A percentile compares a stretch with the other conserved stretches of the same genome.
These are phyloP conservation scores for Merluccius polli DNA, from an alignment of 2,797 vertebrate genomes.

Conservation along the genomic window DNA sequence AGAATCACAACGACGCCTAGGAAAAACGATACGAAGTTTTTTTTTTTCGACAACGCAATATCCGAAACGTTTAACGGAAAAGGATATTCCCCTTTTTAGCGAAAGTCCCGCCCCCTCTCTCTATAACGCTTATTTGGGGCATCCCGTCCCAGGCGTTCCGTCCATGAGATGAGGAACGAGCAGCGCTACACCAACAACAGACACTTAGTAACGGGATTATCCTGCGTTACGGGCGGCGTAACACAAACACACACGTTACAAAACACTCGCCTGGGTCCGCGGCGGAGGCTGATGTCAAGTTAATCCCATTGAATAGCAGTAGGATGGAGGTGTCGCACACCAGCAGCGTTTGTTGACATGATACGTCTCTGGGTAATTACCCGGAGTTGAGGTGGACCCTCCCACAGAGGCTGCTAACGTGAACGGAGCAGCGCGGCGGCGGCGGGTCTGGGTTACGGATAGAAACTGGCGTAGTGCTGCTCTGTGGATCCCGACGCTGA, in stretches of 20 bases:
- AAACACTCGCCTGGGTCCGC: not conserved
- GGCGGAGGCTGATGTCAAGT: constrained; percentile 42
- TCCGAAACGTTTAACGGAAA: not conserved
- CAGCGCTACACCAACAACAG: constrained; percentile 59
- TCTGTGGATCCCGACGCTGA: not conserved
- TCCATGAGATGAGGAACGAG: not conserved
- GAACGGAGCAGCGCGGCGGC: not conserved
- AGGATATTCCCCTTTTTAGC: not conserved
- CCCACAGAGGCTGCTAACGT: not conserved
- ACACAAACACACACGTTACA: constrained; percentile 44
- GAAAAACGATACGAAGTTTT: not conserved
- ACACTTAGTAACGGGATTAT: constrained; percentile 34
- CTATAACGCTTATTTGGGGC: not conserved
- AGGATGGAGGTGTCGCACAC: constrained; percentile 25
- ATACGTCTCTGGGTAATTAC: constrained; percentile 49
- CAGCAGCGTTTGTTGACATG: constrained; percentile 55
- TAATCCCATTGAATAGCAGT: constrained; percentile 51
- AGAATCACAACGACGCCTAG: not conserved
- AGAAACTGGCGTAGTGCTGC: not conserved
- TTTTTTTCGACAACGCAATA: not conserved
- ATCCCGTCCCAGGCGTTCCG: not conserved
- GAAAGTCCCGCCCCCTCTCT: not conserved
- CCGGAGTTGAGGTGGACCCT: not conserved
- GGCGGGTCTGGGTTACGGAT: not conserved
- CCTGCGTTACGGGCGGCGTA: constrained; percentile 7